Conservation (phyloP, 2,888 invertebrate species). For the Himalopsyche tibetana region DNA sequence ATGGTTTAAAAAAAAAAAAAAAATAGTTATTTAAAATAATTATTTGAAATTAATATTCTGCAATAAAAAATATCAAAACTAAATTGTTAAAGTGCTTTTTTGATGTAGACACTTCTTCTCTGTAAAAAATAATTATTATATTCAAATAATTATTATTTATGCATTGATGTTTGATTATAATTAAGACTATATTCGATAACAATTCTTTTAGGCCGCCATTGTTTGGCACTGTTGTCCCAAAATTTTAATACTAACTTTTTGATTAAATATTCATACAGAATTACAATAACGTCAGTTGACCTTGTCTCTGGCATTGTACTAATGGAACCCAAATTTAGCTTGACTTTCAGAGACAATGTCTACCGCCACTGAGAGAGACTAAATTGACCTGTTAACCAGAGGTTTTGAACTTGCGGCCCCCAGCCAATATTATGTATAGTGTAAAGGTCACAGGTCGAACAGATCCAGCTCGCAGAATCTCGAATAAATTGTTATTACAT, state of each 20-base stretch:
- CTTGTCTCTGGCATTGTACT: constrained; percentile 36
- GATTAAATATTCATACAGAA: constrained; percentile 44
- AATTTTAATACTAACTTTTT: constrained; percentile 20
- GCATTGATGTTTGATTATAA: neutral
- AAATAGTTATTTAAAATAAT: too few relatives aligned
- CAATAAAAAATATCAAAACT: too few relatives aligned
- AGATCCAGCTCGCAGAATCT: neutral
- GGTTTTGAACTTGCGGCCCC: constrained; percentile 22
- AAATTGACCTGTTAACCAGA: constrained; percentile 34
- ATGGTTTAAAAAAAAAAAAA: too few relatives aligned
- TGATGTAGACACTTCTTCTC: too few relatives aligned
- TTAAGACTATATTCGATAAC: neutral
- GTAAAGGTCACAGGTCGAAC: neutral
- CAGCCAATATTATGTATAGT: neutral
- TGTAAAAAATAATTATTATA: too few relatives aligned
- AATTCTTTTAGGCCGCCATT: neutral
- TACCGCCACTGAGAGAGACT: constrained; percentile 14
- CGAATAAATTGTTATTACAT: neutral
- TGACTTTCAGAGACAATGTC: constrained; percentile 30
- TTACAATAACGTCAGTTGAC: constrained; percentile 39
- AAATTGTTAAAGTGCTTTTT: too few relatives aligned
- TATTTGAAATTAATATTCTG: too few relatives aligned
- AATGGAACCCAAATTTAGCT: constrained; percentile 20
- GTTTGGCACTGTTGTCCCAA: neutral
- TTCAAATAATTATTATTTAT: too few relatives aligned